Percentiles rank a stretch among this genome's conserved stretches.
These are phyloP conservation scores for Baryphthengus martii DNA, from an alignment of 2,113 vertebrate species.

Conservation along the genomic window DNA sequence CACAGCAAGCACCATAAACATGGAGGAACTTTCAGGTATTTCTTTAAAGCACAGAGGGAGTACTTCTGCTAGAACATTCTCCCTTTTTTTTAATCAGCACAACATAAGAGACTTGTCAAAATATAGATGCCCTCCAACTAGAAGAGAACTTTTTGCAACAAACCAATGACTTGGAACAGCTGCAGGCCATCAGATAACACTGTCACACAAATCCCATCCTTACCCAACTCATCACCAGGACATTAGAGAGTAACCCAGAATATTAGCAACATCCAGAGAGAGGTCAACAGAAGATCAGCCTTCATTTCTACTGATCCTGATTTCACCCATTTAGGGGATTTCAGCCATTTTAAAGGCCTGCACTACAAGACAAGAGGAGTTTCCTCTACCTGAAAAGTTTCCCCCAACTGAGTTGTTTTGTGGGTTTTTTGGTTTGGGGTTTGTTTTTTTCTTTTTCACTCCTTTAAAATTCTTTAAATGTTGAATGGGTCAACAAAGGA, in stretches of 20 bases:
- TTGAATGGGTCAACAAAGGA: not conserved
- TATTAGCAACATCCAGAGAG: not conserved
- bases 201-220: not conserved
- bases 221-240: not conserved
- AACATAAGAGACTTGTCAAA: not conserved
- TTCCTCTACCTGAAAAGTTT: not conserved
- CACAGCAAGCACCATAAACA: not conserved
- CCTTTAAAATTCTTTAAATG: not conserved
- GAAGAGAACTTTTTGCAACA: not conserved
- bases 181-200: rapidly evolving
- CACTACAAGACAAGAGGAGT: not conserved
- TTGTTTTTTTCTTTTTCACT: not conserved
- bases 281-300: not conserved
- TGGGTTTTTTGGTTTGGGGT: too few species aligned
- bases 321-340: not conserved
- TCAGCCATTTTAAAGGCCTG: not conserved
- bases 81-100: not conserved
- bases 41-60: not conserved
- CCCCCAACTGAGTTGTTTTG: not conserved
- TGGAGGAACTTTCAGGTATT: not conserved
- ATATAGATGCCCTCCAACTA: not conserved
- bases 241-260: not conserved
- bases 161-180: not conserved
- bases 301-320: not conserved
- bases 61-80: not conserved